Evolutionary conservation across 2,797 vertebrate species (phyloP).

Genomic region (Clangula hyemalis): DNA sequence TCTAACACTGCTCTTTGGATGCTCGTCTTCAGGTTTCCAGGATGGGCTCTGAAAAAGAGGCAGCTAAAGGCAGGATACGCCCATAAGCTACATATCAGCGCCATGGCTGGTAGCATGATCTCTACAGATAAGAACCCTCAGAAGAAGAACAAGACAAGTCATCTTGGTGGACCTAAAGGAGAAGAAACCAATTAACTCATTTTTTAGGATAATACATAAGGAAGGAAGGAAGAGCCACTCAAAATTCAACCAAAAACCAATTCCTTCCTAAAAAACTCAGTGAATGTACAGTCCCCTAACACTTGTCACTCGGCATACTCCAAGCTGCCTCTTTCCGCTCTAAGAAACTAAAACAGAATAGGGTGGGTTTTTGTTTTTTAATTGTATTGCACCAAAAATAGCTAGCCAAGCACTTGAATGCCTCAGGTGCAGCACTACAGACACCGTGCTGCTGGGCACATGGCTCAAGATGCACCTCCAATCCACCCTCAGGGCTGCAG

Average conservation of each 20-base stretch:
- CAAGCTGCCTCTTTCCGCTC: background rate
- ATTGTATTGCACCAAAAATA: background rate
- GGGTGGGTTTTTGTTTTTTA: background rate
- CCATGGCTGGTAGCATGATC: background rate
- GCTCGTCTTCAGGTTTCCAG: background rate
- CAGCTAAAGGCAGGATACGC: background rate
- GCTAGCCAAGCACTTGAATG: background rate
- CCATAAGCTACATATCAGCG: background rate
- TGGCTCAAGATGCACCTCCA: background rate
- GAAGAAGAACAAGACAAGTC: background rate
- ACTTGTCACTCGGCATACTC: background rate
- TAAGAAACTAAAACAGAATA: background rate
- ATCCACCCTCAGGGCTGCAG: background rate
- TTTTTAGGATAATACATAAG: background rate
- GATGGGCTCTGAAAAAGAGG: background rate
- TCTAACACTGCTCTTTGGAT: background rate
- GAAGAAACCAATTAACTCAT: background rate
- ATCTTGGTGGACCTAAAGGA: background rate
- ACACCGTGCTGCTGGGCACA: background rate
- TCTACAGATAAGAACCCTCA: background rate
- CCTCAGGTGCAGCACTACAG: background rate
- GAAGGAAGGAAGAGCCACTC: background rate
- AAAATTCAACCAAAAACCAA: background rate
- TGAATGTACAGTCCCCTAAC: background rate
- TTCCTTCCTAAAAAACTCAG: background rate